Evolutionary conservation across 1,140 invertebrate genomes (phyloP), one percentile per base, ranked within the genome.

Genomic region (Drosophila melanica): DNA sequence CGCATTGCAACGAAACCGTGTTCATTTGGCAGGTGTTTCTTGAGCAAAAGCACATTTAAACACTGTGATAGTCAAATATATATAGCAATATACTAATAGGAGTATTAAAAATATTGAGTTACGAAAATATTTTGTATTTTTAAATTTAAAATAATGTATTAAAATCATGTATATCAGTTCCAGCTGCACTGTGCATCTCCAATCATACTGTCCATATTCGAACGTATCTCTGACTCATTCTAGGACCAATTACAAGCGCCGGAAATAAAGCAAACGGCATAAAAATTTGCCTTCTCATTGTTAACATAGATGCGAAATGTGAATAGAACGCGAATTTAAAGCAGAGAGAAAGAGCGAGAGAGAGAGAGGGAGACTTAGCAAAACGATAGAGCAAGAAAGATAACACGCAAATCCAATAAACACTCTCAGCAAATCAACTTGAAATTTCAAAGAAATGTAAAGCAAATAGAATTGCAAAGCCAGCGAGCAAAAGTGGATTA

Each of bases 221-320:
- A 42, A 35, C 45, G 16, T 27, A 45, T 10, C 14, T 4, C 5
- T 23, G 18, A 47, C 33, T 54, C 50, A 45, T 18, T 27, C 33
- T 16, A 54, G 18, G 8, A 11, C 3, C 4, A 23, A 20, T 12
- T 55, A 10, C 12, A 11, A 14, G 47, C 14, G 69, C 75, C 82
- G 84, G 82, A 87, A 79, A 84, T 79, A 82, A 82, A 81, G 82
- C 55, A 82, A 82, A 79, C 65, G 79, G 44, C 62, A 82, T 44
- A 76, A 87, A 87, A 87, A 87, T 87, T 89, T 87, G 68, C 76
- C 66, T 62, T 47, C 47, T 79, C 82, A 89, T 87, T 87, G 82
- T 87, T 81, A 81, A 60, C 53, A 60, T 48, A 45, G 39, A 50
- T 35, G 20, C 57, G 50, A 59, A 74, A 63, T 58, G 50, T 27